These are phyloP conservation scores for Dolichallabes microphthalmus DNA, from an alignment of 2,113 vertebrate genomes.

Conservation along the genomic window DNA sequence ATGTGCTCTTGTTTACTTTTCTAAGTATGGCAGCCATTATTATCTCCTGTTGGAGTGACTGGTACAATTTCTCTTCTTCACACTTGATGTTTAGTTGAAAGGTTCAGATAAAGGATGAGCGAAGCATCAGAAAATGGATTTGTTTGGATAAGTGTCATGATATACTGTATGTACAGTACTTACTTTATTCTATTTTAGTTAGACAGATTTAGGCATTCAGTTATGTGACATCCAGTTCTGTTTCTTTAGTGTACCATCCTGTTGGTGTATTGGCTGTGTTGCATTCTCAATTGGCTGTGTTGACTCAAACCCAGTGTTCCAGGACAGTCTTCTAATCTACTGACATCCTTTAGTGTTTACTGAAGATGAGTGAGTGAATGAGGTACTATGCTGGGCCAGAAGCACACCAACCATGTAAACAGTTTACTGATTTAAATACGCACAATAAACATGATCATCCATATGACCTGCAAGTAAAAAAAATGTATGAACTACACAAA, in stretches of 20 bases:
- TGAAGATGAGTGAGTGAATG: not conserved
- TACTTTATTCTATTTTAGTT: not conserved
- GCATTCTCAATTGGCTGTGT: not conserved
- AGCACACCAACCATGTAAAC: too few species aligned
- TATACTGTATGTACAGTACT: not conserved
- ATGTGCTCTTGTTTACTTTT: conserved; percentile 17
- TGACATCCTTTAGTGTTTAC: not conserved
- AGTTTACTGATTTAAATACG: too few species aligned
- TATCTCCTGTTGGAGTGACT: not conserved
- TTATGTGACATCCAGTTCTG: not conserved
- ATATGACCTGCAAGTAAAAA: not conserved
- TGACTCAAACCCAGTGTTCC: not conserved
- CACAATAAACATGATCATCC: not conserved
- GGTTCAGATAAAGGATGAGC: not conserved
- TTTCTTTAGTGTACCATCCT: not conserved
- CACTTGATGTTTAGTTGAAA: not conserved
- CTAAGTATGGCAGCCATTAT: conserved; percentile 1
- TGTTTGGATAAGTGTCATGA: too few species aligned
- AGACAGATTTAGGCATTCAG: not conserved
- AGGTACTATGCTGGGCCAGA: not conserved
- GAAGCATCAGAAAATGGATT: not conserved
- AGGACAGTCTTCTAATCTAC: not conserved
- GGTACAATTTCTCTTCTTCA: not conserved
- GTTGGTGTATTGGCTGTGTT: not conserved
- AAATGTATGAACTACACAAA: not conserved